Evolutionary conservation across 30 jellyfish, hydroid and myxozoan species (phyloP).

Genomic region (Haliclystus octoradiatus): DNA sequence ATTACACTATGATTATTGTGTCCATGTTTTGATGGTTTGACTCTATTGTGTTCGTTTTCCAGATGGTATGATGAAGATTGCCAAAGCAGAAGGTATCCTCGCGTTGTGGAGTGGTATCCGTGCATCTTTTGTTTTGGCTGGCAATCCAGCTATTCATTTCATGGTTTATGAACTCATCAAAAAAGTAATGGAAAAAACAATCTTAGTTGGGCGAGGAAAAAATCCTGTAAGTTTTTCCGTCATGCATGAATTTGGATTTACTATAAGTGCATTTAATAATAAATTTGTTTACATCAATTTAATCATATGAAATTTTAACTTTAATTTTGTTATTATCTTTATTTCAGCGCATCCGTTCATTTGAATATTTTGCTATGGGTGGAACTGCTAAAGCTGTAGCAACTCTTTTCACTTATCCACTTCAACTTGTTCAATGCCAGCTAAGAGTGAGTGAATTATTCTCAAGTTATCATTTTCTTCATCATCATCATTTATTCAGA

Average conservation of each 20-base stretch:
- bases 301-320: not conserved
- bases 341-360: slow-evolving; percentile 37
- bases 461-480: too few species aligned
- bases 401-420: slow-evolving; percentile 76
- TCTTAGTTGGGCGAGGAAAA: slow-evolving; percentile 14
- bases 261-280: too few species aligned
- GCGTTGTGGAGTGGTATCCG: slow-evolving; percentile 91
- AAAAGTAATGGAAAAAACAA: slow-evolving; percentile 30
- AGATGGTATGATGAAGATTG: slow-evolving; percentile 51
- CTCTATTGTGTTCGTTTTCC: too few species aligned
- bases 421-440: slow-evolving; percentile 82
- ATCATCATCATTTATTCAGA: too few species aligned
- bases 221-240: slow-evolving; percentile 2
- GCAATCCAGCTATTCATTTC: slow-evolving; percentile 91
- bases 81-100: slow-evolving; percentile 67
- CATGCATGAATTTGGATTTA: too few species aligned
- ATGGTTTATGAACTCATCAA: slow-evolving; percentile 83
- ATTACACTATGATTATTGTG: not conserved
- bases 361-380: slow-evolving; percentile 71
- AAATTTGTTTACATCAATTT: too few species aligned
- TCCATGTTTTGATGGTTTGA: slow-evolving; percentile 1
- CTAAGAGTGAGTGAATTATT: slow-evolving; percentile 42
- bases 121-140: slow-evolving; percentile 71
- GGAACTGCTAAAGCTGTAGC: slow-evolving; percentile 97
- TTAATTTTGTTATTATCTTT: not conserved